A percentile compares a stretch with the other conserved stretches of the same genome.
phyloP scores from a whole-genome alignment of 2,888 invertebrate genomes.

The Sepiola atlantica region DNA sequence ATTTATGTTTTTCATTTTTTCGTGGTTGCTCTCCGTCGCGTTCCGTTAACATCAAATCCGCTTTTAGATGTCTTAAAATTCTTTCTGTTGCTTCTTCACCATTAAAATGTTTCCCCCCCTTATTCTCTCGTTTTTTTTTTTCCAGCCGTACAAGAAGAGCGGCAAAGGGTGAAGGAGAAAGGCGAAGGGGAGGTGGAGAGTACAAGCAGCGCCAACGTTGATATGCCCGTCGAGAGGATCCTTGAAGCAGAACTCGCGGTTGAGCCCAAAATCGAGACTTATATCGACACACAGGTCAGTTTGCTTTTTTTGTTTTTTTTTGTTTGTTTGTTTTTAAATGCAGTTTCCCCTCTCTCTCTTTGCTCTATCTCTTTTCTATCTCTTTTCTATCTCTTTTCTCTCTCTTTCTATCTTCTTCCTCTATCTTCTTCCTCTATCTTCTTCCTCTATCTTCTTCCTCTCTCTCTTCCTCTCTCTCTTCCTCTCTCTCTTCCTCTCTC shows the following conservation, averaged over 20 bases:
- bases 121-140: constrained; percentile 24
- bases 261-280: constrained; percentile 80
- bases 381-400: background rate
- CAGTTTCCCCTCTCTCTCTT: background rate
- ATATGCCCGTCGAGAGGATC: constrained; percentile 94
- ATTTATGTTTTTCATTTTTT: too few relatives aligned
- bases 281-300: constrained; percentile 77
- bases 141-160: constrained; percentile 85
- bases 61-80: too few relatives aligned
- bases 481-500: background rate
- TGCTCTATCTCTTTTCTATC: background rate
- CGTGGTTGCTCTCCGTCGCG: too few relatives aligned
- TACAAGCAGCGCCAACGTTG: constrained; percentile 82
- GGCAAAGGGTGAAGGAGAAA: constrained; percentile 87
- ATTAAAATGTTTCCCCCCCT: background rate
- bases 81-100: background rate
- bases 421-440: background rate
- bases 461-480: background rate
- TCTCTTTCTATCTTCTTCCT: background rate
- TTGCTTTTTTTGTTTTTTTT: background rate
- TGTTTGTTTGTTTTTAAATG: background rate
- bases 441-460: background rate
- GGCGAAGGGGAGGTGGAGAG: constrained; percentile 84
- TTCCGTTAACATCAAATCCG: too few relatives aligned
- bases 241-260: constrained; percentile 90